Evolutionary conservation across 2,797 vertebrate species (phyloP).

Genomic region (Anas flavirostris): DNA sequence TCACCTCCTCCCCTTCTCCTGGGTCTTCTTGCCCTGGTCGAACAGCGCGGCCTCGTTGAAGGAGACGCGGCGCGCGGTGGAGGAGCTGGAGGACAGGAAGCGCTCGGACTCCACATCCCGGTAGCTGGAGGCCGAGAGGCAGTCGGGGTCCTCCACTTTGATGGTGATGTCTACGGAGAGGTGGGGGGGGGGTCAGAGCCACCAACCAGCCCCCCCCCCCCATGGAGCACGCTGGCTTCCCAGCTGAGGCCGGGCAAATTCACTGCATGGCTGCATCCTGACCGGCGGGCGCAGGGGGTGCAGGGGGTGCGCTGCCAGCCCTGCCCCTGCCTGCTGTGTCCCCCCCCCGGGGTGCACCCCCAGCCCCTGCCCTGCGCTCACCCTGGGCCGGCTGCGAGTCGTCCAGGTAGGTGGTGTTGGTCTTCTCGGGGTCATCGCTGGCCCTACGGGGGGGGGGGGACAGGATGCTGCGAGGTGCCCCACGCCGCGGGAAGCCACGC

Average conservation of each 20-base stretch:
- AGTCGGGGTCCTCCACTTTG: conserved; percentile 91
- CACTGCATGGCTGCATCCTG: background rate
- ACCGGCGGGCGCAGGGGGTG: background rate
- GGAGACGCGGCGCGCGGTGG: conserved; percentile 92
- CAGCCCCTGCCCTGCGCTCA: conserved; percentile 65
- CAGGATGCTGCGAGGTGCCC: background rate
- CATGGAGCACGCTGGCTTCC: rapidly evolving
- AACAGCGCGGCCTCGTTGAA: conserved; percentile 97
- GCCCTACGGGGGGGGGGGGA: conserved; percentile 71
- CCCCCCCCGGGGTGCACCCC: rapidly evolving
- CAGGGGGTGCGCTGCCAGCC: rapidly evolving
- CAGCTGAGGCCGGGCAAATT: background rate
- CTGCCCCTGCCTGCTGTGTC: background rate
- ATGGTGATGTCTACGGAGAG: conserved; percentile 87
- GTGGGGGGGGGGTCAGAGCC: background rate
- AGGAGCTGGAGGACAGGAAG: conserved; percentile 91
- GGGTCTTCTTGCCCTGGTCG: conserved; percentile 90
- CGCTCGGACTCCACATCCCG: conserved; percentile 90
- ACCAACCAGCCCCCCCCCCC: background rate
- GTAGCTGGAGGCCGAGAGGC: conserved; percentile 85
- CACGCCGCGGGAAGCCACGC: rapidly evolving
- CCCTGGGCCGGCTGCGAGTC: conserved; percentile 90
- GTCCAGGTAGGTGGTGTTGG: conserved; percentile 89
- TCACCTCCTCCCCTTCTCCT: conserved; percentile 96
- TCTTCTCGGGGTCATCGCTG: conserved; percentile 93